Percentiles rank a stretch among this genome's conserved stretches.
phyloP scores from a whole-genome alignment of 2,888 invertebrate species.

The Noctua fimbriata region DNA sequence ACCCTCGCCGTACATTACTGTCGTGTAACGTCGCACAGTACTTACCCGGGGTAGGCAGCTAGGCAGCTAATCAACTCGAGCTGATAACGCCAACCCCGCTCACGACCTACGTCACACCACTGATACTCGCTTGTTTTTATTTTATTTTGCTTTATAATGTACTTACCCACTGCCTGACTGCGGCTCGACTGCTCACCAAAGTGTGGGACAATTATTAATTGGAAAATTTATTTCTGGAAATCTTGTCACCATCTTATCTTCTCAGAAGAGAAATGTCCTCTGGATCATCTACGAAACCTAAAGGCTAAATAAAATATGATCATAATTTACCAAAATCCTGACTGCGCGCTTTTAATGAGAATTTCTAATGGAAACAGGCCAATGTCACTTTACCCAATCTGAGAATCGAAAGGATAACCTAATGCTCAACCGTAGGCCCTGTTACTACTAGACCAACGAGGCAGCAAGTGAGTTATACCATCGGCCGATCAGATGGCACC shows the following conservation, averaged over 20 bases:
- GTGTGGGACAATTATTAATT: constrained; percentile 15
- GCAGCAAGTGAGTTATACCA: neutral
- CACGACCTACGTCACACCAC: constrained; percentile 56
- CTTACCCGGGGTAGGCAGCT: constrained; percentile 9
- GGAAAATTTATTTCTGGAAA: neutral
- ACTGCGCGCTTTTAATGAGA: neutral
- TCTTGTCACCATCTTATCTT: neutral
- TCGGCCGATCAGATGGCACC: constrained; percentile 4
- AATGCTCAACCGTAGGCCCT: neutral
- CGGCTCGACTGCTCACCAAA: constrained; percentile 2
- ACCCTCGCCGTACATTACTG: constrained; percentile 3
- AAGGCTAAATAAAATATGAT: neutral
- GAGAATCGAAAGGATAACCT: neutral
- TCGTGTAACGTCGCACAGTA: constrained; percentile 28
- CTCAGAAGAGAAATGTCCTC: neutral
- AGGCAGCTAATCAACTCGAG: constrained; percentile 56
- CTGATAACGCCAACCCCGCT: constrained; percentile 64
- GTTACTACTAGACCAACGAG: neutral
- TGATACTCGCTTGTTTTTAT: constrained; percentile 40
- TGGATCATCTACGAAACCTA: neutral
- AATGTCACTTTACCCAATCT: neutral
- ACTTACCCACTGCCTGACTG: neutral
- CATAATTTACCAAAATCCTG: neutral
- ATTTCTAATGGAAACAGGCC: neutral
- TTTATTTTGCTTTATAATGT: constrained; percentile 38